Evolutionary conservation across 23 tunicate genomes (phyloP).

Genomic region (Corella eumyota): DNA sequence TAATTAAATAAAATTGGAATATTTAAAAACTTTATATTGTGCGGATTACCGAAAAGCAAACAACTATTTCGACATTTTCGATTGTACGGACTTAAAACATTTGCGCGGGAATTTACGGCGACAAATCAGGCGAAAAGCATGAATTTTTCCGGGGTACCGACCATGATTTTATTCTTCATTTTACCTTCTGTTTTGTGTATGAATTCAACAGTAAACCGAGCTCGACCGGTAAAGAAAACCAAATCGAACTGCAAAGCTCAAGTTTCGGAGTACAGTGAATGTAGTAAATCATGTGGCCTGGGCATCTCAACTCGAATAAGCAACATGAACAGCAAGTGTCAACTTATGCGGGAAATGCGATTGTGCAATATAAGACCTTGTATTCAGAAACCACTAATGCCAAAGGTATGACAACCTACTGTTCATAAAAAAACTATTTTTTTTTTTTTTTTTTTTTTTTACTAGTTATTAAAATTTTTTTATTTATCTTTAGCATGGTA

Average conservation of each 20-base stretch:
- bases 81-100: no score
- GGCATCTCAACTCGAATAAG: conserved; percentile 49
- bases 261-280: conserved; percentile 36
- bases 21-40: no score
- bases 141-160: no score
- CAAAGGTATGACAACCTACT: conserved; percentile 22
- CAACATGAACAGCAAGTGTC: conserved; percentile 39
- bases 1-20: no score
- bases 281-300: conserved; percentile 69
- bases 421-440: background rate
- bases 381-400: conserved; percentile 9
- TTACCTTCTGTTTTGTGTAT: no score
- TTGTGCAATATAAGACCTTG: conserved; percentile 56
- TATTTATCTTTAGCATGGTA: conserved; percentile 19
- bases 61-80: no score
- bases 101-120: no score
- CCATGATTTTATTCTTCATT: no score
- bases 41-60: no score
- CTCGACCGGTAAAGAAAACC: background rate
- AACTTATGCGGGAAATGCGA: conserved; percentile 31
- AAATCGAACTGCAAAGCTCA: conserved; percentile 13
- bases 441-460: background rate
- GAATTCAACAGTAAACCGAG: conserved; percentile 9
- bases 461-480: background rate
- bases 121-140: no score